Base-by-base conservation (phyloP, 2,797 vertebrate genomes). In the Malurus leucopterus region DNA sequence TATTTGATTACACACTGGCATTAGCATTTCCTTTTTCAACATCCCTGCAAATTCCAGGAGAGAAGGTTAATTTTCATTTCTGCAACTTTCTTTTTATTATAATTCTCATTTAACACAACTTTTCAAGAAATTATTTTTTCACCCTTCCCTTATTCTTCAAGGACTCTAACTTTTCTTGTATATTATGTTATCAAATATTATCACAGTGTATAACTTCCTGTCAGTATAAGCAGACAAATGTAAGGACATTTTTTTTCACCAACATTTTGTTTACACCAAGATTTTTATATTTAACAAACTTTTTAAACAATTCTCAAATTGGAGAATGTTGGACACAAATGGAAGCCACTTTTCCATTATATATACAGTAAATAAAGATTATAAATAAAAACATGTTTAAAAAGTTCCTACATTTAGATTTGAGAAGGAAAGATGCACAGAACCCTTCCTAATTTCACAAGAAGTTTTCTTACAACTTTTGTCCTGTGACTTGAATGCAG, bases 311-410 rank as follows among this genome's bases (percentile, higher is more conserved):
- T 55, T 79, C 81, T 92, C 64, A 92, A 36, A 36, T 36, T 36
- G 36, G 36, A 36, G 36, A 36, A 36, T 36, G 36, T 36, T 36
- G 36, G 73, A 72, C 40, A 76, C 30, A 84, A 88, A 71, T 8
- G n/a, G 49, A 92, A 72, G 92, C 49, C 49, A 80, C 67, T 89
- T 95, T 96, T 83, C 71, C 69, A 78, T 91, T 91, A 85, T 24
- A 76, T 15, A 75, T 68, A 93, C 15, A 53, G 73, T 27, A 95
- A 61, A 82, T 77, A 73, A 64, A 91, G n/a, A 80, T 91, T 82
- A 78, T 70, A 93, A 94, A 92, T 70, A 38, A 90, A 36, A 36
- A 36, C 36, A 36, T 36, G 36, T 47, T 85, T 81, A 47, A 86
- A 72, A 74, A 67, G 26, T 15, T 44, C 64, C 88, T 71, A 70